A percentile compares a stretch with the other conserved stretches of the same genome.
Conservation (phyloP, 2,888 invertebrate species). For the Steromphala cineraria region DNA sequence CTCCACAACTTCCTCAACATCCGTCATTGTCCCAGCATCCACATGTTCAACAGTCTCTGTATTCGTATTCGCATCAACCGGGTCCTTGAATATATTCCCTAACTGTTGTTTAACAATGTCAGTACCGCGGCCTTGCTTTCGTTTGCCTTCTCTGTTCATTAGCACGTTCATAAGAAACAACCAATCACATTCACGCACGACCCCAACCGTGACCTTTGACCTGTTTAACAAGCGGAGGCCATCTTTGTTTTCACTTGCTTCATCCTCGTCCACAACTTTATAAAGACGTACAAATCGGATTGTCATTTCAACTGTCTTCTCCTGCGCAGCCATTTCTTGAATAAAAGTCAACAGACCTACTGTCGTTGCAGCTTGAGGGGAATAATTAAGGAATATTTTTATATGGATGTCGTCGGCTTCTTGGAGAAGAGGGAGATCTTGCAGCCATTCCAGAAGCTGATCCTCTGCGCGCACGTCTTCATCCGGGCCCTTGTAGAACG, state of each 20-base stretch:
- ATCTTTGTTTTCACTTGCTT: constrained; percentile 27
- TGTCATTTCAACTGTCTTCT: constrained; percentile 21
- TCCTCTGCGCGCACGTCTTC: constrained; percentile 28
- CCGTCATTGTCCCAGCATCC: too few species aligned
- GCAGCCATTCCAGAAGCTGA: constrained; percentile 31
- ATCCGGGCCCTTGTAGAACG: constrained; percentile 21
- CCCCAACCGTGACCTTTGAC: constrained; percentile 24
- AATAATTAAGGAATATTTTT: constrained; percentile 29
- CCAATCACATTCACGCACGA: constrained; percentile 31
- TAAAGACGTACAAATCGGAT: constrained; percentile 29
- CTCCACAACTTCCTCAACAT: too few species aligned
- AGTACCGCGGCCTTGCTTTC: background rate
- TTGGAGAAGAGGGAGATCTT: constrained; percentile 24
- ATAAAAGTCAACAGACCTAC: constrained; percentile 22
- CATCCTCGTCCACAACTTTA: constrained; percentile 21
- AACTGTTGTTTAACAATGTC: background rate
- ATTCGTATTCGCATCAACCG: background rate
- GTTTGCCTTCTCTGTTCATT: background rate
- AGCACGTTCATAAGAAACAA: background rate
- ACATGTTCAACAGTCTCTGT: background rate
- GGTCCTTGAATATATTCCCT: background rate
- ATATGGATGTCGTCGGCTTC: constrained; percentile 23
- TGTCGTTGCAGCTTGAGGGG: constrained; percentile 28
- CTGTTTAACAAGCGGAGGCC: constrained; percentile 23
- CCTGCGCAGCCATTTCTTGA: constrained; percentile 22